Evolutionary conservation across 2,888 invertebrate genomes (phyloP), one percentile per base, ranked within the genome.

Genomic region (Ceramica pisi): DNA sequence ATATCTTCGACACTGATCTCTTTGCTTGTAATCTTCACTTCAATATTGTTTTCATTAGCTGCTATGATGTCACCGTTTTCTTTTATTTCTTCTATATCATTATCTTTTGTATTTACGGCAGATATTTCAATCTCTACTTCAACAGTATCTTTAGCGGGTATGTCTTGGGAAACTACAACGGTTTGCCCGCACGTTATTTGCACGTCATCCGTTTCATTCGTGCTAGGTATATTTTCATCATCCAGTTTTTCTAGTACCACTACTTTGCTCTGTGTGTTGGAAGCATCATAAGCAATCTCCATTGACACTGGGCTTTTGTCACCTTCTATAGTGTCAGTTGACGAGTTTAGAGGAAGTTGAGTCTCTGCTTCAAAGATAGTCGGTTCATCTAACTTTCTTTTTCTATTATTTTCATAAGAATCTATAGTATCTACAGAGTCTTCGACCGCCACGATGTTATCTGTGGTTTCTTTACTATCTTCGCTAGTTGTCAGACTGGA

Each of bases 141-240:
- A 59, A 69, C 60, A 0, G 31, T 82, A 19, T 82, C 83, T 41
- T 65, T 67, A 0, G 71, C n/a, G 23, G 79, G 76, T 9, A 93
- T 93, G 9, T 94, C 93, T 87, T 91, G 93, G 5, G 94, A 93
- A 64, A 66, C 85, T 61, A 86, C 88, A 0, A 90, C 57, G 3
- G 82, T 71, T 89, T 96, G 96, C 5, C 94, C 95, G 69, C 95
- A 95, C 78, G 94, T 94, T 61, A 95, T 95, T 78, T 93, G 92
- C 6, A 95, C 82, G 77, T 96, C 96, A 77, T 95, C 95, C 1
- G 93, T 94, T 12, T 95, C 95, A 75, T 92, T 94, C 0, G 92
- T 92, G 69, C 93, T 92, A 0, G 95, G 94, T 19, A 95, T 82
- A 67, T 92, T 92, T 46, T 94, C 94, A 19, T 92, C 93, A 9